These are phyloP conservation scores for Grammomys surdaster DNA, from an alignment of 2,113 vertebrate species.

Conservation along the genomic window DNA sequence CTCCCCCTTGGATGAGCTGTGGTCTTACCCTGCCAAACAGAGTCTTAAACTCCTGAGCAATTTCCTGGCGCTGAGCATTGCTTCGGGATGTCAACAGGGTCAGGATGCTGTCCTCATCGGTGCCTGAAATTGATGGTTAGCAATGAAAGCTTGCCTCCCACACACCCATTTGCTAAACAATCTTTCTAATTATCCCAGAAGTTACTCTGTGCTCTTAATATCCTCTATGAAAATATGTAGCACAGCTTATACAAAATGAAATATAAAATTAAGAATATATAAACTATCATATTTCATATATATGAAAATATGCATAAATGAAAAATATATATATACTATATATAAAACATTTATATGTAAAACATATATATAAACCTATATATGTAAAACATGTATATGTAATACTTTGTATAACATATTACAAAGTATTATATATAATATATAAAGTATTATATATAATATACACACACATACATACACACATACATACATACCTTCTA, in stretches of 20 bases:
- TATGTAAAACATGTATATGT: no score
- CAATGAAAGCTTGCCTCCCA: not conserved
- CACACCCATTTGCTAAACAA: fast-evolving
- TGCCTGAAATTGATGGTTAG: conserved; percentile 88
- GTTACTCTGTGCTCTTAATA: not conserved
- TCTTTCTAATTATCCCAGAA: not conserved
- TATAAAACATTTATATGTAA: no score
- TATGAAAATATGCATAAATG: not conserved
- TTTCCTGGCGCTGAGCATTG: conserved; percentile 95
- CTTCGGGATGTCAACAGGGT: conserved; percentile 91
- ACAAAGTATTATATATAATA: no score
- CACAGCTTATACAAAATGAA: not conserved
- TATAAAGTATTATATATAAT: no score
- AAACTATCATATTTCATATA: not conserved
- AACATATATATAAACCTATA: no score
- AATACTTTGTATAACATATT: no score
- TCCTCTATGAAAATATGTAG: not conserved
- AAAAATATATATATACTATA: no score
- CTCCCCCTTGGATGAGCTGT: fast-evolving
- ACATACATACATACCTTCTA: not conserved
- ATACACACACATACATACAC: not conserved
- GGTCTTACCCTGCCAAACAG: conserved; percentile 93
- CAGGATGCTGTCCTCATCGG: conserved; percentile 93
- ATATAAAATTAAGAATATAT: not conserved
- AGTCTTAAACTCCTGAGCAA: conserved; percentile 92